Conservation (phyloP, 2,888 invertebrate species). For the Athalia rosae region DNA sequence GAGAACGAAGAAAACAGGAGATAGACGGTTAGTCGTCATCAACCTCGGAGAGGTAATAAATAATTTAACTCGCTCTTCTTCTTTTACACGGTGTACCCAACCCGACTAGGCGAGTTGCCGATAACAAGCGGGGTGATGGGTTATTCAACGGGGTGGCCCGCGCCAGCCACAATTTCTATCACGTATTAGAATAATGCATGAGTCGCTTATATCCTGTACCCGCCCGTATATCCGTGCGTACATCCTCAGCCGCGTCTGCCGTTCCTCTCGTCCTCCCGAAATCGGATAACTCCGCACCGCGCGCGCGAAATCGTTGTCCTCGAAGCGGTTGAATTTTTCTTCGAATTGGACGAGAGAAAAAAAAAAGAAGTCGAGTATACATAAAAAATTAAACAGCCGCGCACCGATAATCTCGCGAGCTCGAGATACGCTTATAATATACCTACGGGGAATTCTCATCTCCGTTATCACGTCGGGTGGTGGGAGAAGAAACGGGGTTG, state of each 20-base stretch:
- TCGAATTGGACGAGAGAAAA: no score
- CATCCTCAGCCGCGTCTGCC: no score
- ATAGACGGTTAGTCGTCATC: conserved; percentile 12
- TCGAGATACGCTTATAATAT: not conserved
- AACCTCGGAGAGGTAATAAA: conserved; percentile 49
- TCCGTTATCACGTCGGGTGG: not conserved
- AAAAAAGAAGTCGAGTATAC: no score
- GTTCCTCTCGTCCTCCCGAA: not conserved
- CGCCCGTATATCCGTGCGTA: no score
- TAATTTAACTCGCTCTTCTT: conserved; percentile 52
- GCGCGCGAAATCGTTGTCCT: no score
- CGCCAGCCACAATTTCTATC: conserved; percentile 61
- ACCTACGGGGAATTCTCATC: not conserved
- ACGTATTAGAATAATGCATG: conserved; percentile 65
- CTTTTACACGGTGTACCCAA: not conserved
- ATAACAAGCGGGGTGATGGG: conserved; percentile 58
- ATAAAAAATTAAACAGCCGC: no score
- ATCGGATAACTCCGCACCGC: no score
- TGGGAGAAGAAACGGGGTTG: not conserved
- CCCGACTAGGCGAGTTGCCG: conserved; percentile 48
- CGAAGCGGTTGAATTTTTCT: no score
- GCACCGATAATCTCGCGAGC: not conserved
- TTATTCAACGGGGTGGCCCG: conserved; percentile 57
- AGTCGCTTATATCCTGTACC: conserved; percentile 44
- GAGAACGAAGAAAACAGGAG: not conserved